Percentiles rank a stretch among this genome's conserved stretches.
Conservation (phyloP, 2,888 invertebrate species). For the Camptogramma bilineatum region DNA sequence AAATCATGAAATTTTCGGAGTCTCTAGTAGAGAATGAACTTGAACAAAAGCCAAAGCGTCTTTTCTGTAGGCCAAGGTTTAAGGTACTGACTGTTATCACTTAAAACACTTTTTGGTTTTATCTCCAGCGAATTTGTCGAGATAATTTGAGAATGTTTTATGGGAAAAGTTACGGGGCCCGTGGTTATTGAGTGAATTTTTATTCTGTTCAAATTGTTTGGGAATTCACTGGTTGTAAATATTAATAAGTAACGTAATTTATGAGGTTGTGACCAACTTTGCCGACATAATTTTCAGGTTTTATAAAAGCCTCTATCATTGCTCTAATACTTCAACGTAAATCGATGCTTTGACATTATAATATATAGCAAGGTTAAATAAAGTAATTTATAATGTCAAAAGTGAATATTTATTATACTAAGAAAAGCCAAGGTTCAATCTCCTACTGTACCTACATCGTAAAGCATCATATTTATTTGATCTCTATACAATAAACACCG, state of each 20-base stretch:
- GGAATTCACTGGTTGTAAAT: not conserved
- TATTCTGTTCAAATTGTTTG: slow-evolving; percentile 8
- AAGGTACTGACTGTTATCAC: slow-evolving; percentile 10
- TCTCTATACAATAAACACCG: slow-evolving; percentile 52
- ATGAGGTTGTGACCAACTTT: not conserved
- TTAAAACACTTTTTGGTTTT: slow-evolving; percentile 13
- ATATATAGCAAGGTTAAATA: too few relatives aligned
- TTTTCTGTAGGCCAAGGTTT: slow-evolving; percentile 3
- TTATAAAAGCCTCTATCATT: too few relatives aligned
- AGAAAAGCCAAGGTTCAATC: too few relatives aligned
- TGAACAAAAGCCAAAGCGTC: slow-evolving; percentile 8
- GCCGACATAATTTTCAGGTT: too few relatives aligned
- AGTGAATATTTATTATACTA: too few relatives aligned
- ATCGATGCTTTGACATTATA: too few relatives aligned
- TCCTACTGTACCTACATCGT: not conserved
- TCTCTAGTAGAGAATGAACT: not conserved
- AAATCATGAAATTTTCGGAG: too few relatives aligned
- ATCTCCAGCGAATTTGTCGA: slow-evolving; percentile 21
- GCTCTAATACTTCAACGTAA: too few relatives aligned
- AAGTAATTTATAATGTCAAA: too few relatives aligned
- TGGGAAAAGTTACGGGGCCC: slow-evolving; percentile 16
- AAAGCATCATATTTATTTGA: slow-evolving; percentile 48
- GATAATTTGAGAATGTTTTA: slow-evolving; percentile 22
- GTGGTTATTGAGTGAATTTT: slow-evolving; percentile 21
- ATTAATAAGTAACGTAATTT: not conserved